Evolutionary conservation across 1,140 invertebrate genomes (phyloP).

Genomic region (Drosophila parvula): DNA sequence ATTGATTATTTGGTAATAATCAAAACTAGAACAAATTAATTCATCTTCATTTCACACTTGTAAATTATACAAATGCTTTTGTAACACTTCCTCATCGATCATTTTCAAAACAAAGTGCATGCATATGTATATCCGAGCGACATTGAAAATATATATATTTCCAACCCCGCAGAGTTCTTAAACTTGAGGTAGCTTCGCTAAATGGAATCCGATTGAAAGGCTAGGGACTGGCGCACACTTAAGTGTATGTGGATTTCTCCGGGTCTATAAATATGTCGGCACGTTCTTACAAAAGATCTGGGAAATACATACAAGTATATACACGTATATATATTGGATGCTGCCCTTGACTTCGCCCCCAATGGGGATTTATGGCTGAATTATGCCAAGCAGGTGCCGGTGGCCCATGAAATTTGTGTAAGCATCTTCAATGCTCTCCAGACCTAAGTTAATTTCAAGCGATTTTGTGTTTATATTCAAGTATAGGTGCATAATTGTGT

Average conservation of each 20-base stretch:
- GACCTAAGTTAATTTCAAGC: slow-evolving; percentile 2
- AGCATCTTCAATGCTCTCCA: slow-evolving; percentile 23
- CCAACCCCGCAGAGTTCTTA: slow-evolving; percentile 20
- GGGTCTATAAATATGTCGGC: slow-evolving; percentile 52
- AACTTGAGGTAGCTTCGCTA: slow-evolving; percentile 18
- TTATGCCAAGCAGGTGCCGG: slow-evolving; percentile 52
- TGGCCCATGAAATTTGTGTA: slow-evolving; percentile 35
- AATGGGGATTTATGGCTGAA: slow-evolving; percentile 16
- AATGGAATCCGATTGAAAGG: slow-evolving; percentile 38
- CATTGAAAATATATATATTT: slow-evolving; percentile 26
- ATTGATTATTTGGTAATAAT: background rate
- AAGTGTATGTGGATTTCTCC: slow-evolving; percentile 6
- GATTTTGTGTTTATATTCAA: slow-evolving; percentile 23
- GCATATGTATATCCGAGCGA: slow-evolving; percentile 13
- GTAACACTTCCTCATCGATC: background rate
- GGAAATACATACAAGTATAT: slow-evolving; percentile 11
- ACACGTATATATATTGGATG: slow-evolving; percentile 7
- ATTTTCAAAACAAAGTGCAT: slow-evolving; percentile 14
- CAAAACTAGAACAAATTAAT: slow-evolving; percentile 4
- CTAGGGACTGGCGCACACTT: slow-evolving; percentile 20
- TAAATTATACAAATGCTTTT: background rate
- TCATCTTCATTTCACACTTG: background rate
- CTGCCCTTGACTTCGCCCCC: slow-evolving; percentile 61
- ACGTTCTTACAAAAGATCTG: slow-evolving; percentile 48
- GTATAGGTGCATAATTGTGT: slow-evolving; percentile 18